Evolutionary conservation across 2,113 vertebrate species (phyloP).

Genomic region (Pelmatolapia mariae): DNA sequence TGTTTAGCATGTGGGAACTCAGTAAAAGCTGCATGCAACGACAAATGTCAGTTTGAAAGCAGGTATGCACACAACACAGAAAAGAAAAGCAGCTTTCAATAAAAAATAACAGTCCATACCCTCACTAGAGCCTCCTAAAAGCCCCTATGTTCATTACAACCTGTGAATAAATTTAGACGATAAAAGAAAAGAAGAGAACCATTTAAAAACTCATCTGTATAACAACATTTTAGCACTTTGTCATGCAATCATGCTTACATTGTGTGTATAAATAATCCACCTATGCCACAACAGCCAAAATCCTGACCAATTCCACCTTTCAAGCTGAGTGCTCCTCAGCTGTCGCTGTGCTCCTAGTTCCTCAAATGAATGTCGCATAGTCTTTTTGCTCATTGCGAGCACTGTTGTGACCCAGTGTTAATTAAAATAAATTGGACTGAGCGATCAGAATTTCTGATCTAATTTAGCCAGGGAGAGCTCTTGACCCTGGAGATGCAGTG

Average conservation of each 20-base stretch:
- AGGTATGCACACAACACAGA: neutral
- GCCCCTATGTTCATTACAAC: neutral
- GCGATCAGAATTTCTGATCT: slow-evolving; percentile 36
- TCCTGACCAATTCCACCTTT: neutral
- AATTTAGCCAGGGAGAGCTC: slow-evolving; percentile 23
- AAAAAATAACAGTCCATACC: neutral
- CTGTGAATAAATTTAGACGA: neutral
- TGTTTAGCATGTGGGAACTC: neutral
- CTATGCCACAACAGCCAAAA: neutral
- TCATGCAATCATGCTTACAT: neutral
- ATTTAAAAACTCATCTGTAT: neutral
- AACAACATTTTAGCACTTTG: neutral
- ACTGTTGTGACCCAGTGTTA: slow-evolving; percentile 7
- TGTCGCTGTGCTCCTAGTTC: neutral
- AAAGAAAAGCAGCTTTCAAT: neutral
- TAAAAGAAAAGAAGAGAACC: neutral
- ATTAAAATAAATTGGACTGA: slow-evolving; percentile 45
- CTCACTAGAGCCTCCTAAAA: neutral
- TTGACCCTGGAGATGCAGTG: slow-evolving; percentile 13
- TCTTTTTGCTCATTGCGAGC: neutral
- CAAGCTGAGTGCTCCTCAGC: neutral
- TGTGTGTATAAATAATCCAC: neutral
- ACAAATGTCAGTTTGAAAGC: neutral
- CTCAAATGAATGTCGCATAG: neutral
- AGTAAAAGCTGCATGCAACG: rapidly evolving